phyloP scores from a whole-genome alignment of 2,888 invertebrate genomes.

The Alloscopus bannaensis region DNA sequence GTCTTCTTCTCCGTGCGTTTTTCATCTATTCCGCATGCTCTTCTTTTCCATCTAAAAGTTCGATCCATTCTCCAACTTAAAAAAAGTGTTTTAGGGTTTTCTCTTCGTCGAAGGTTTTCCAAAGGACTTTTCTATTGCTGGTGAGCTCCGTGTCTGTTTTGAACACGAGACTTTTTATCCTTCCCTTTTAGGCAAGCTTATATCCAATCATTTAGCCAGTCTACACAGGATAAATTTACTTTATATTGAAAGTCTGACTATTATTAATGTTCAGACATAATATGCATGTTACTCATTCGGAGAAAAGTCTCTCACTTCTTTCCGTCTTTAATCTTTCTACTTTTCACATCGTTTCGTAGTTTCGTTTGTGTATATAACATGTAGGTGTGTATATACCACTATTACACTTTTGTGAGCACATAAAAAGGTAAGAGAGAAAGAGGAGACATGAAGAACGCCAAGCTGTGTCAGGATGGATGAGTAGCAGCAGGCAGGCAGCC shows the following conservation, averaged over 20 bases:
- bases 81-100: constrained; percentile 22
- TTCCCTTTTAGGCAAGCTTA: too few species aligned
- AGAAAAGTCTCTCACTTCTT: constrained; percentile 49
- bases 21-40: constrained; percentile 53
- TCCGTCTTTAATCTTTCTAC: constrained; percentile 62
- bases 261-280: constrained; percentile 53
- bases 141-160: too few species aligned
- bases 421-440: too few species aligned
- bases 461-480: constrained; percentile 53
- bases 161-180: too few species aligned
- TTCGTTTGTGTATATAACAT: too few species aligned
- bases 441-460: constrained; percentile 51
- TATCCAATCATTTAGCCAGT: too few species aligned
- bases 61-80: constrained; percentile 56
- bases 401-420: too few species aligned
- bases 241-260: constrained; percentile 50
- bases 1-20: constrained; percentile 36
- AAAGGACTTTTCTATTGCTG: constrained; percentile 42
- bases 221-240: too few species aligned
- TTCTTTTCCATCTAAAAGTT: constrained; percentile 49
- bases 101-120: constrained; percentile 43
- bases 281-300: constrained; percentile 43
- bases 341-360: constrained; percentile 56
- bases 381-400: too few species aligned
- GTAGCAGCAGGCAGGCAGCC: constrained; percentile 60